Base-by-base conservation (phyloP, 2,113 vertebrate species). In the Serinus canaria region DNA sequence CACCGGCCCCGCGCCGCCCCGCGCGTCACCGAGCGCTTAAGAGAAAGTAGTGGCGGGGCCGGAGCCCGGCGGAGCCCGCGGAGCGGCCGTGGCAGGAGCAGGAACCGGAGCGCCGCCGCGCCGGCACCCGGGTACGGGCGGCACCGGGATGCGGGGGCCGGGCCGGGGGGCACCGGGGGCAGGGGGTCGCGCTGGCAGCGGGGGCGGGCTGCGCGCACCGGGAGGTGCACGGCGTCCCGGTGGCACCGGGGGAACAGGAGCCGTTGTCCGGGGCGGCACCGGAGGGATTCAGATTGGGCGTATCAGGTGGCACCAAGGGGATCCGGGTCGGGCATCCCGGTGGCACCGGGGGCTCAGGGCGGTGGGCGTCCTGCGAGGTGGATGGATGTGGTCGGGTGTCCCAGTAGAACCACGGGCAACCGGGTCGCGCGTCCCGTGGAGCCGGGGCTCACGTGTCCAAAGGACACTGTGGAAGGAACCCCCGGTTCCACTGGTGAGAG, bases 11-110 rank as follows among this genome's bases (percentile, higher is more conserved):
- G 93, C 93, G 5, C 85, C 93, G 93, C 93, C 90, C 89, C 93
- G 97, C 96, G 98, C 99, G 98, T 99, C 98, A 99, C 98, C 98
- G 97, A 97, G 96, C 85, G 67, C 89, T 94, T 94, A 94, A 94
- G 93, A 92, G 93, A 94, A 92, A 85, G 85, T 92, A 94, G 93
- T 94, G 89, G 89, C 89, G 89, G 93, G 85, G 79, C 56, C 58
- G 88, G 83, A 86, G 87, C 87, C 92, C 69, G 87, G 92, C 69
- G 92, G 82, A 86, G 76, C 79, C 63, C 70, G 70, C 33, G 63
- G 62, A 37, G 69, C 44, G 47, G 82, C 78, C 16, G 73, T 21
- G 63, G 76, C 58, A n/a, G 33, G n/a, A 70, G 70, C 56, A 16
- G 44, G 50, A 46, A 83, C 74, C 55, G 88, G 93, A 91, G 84